phyloP scores from a whole-genome alignment of 1,140 invertebrate species.

The Stenopsyche tienmushanensis region DNA sequence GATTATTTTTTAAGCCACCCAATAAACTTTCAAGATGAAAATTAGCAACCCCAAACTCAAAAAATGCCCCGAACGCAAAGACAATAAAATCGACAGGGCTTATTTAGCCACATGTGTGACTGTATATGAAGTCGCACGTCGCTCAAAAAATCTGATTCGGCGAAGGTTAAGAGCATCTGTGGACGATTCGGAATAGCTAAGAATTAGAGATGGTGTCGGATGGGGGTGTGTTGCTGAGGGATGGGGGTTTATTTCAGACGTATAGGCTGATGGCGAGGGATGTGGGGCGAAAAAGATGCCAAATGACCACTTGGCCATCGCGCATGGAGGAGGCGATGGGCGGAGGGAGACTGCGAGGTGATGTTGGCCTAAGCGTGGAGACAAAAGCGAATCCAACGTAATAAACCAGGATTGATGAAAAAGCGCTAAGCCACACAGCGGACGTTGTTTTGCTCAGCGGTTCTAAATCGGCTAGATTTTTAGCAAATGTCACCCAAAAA shows the following conservation, averaged over 20 bases:
- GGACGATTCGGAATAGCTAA: constrained; percentile 5
- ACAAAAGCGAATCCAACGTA: constrained; percentile 56
- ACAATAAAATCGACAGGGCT: no score
- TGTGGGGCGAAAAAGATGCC: constrained; percentile 26
- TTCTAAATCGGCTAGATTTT: neutral
- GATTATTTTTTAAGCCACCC: no score
- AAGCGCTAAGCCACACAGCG: constrained; percentile 53
- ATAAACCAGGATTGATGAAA: constrained; percentile 61
- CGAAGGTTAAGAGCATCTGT: constrained; percentile 14
- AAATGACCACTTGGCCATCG: constrained; percentile 36
- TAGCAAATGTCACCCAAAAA: no score
- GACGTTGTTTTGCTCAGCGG: constrained; percentile 14
- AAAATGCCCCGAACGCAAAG: no score
- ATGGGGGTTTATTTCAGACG: constrained; percentile 34
- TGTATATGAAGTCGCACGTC: no score
- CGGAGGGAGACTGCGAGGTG: constrained; percentile 42
- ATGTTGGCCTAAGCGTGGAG: constrained; percentile 46
- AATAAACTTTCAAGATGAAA: no score
- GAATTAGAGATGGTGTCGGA: constrained; percentile 23
- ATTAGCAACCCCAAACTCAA: no score
- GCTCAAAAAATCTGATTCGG: no score
- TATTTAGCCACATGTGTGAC: no score
- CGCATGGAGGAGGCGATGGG: constrained; percentile 20
- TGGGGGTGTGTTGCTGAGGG: constrained; percentile 17
- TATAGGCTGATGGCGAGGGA: constrained; percentile 7